Conservation (phyloP, 2,888 invertebrate genomes). For the Harmothoe impar region DNA sequence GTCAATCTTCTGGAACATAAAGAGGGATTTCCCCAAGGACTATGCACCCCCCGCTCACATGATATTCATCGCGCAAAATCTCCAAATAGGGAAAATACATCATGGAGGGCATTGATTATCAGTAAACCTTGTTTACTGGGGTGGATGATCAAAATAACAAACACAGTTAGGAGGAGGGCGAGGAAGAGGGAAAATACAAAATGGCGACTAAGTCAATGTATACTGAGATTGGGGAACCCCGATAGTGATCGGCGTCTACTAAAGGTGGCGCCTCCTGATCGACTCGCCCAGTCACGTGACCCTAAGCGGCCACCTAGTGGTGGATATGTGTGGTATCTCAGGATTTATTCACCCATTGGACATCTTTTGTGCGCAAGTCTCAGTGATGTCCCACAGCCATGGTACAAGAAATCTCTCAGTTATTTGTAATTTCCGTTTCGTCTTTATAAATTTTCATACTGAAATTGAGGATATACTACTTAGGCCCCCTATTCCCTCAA, state of each 20-base stretch:
- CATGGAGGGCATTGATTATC: background rate
- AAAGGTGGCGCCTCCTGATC: conserved; percentile 25
- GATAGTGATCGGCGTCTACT: background rate
- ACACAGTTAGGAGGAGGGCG: background rate
- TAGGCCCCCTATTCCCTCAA: too few species aligned
- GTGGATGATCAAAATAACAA: background rate
- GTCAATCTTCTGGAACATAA: background rate
- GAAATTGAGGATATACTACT: too few species aligned
- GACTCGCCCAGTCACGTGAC: background rate
- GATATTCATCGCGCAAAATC: background rate
- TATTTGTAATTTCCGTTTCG: too few species aligned
- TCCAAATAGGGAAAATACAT: background rate
- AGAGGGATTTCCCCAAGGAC: conserved; percentile 2
- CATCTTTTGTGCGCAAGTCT: background rate
- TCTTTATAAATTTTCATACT: too few species aligned
- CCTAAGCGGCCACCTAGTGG: background rate
- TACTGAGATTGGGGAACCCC: background rate
- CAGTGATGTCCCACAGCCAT: background rate
- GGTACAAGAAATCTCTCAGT: too few species aligned
- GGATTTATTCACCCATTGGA: background rate
- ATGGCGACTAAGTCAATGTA: background rate
- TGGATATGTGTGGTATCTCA: background rate
- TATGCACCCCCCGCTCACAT: background rate
- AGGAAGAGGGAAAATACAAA: background rate
- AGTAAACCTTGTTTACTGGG: background rate